A percentile compares a stretch with the other conserved stretches of the same genome.
These are phyloP conservation scores for Zygogramma bicolorata DNA, from an alignment of 2,888 invertebrate genomes.

Conservation along the genomic window DNA sequence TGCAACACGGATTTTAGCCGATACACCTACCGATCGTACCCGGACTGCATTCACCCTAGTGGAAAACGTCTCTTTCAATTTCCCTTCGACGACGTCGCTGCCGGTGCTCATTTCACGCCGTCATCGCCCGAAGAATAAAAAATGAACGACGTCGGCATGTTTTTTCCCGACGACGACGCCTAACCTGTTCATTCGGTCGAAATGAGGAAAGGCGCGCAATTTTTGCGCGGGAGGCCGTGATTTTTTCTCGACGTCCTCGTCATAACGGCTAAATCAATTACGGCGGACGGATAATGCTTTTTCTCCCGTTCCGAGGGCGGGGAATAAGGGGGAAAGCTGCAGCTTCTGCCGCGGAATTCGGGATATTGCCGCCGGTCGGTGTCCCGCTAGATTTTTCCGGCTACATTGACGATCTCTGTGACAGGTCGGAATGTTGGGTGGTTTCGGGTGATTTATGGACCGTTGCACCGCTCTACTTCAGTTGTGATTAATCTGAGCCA, in stretches of 20 bases:
- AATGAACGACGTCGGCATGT: neutral
- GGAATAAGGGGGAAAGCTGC: slow-evolving; percentile 9
- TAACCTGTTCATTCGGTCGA: neutral
- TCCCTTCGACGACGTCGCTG: neutral
- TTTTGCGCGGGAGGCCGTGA: slow-evolving; percentile 19
- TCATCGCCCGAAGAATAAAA: neutral
- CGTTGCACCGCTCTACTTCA: too few relatives aligned
- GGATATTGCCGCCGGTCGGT: neutral
- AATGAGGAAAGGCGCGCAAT: neutral
- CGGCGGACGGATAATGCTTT: slow-evolving; percentile 13
- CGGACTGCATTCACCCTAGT: neutral
- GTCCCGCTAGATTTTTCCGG: neutral
- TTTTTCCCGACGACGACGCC: neutral
- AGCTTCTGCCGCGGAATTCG: slow-evolving; percentile 12
- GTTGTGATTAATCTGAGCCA: too few relatives aligned
- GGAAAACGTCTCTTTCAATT: neutral
- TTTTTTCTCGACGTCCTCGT: slow-evolving; percentile 21
- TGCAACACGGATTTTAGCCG: neutral
- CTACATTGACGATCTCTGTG: neutral
- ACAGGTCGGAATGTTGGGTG: neutral
- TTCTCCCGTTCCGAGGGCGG: neutral
- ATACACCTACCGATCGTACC: neutral
- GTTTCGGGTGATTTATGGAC: too few relatives aligned
- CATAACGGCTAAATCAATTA: slow-evolving; percentile 31
- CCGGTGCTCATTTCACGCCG: neutral